Conservation (phyloP, 2,797 vertebrate species). For the Rhadinocentrus ornatus region DNA sequence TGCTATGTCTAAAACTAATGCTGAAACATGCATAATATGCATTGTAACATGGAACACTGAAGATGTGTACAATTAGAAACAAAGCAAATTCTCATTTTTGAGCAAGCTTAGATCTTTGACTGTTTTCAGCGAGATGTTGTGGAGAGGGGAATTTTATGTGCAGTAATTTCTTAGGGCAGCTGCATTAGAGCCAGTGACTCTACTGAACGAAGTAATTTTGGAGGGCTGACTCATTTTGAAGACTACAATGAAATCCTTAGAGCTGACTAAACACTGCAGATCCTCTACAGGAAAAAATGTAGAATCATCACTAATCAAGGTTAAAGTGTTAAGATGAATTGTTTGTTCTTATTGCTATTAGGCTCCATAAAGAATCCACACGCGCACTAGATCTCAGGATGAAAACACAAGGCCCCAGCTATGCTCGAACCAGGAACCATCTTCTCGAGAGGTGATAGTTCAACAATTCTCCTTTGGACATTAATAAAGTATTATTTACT, state of each 20-base stretch:
- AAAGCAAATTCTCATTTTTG: no score
- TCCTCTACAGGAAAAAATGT: no score
- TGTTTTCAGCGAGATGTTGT: not conserved
- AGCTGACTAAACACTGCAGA: no score
- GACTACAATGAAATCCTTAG: no score
- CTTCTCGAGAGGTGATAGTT: not conserved
- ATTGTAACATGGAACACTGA: not conserved
- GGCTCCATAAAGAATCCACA: not conserved
- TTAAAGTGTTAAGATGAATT: not conserved
- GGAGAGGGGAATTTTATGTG: not conserved
- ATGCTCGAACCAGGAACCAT: not conserved
- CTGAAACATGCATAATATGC: not conserved
- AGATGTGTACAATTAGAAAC: no score
- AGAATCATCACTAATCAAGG: not conserved
- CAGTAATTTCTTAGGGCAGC: not conserved
- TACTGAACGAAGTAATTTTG: no score
- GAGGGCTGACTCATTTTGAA: no score
- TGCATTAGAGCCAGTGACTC: not conserved
- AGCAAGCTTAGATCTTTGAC: no score
- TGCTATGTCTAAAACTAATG: conserved; percentile 15
- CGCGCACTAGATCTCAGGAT: not conserved
- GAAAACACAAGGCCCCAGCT: no score
- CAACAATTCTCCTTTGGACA: not conserved
- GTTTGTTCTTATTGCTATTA: not conserved
- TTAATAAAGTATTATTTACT: not conserved